These are phyloP conservation scores for Aspidoscelis tigris DNA, from an alignment of 2,113 vertebrate species.

Conservation along the genomic window DNA sequence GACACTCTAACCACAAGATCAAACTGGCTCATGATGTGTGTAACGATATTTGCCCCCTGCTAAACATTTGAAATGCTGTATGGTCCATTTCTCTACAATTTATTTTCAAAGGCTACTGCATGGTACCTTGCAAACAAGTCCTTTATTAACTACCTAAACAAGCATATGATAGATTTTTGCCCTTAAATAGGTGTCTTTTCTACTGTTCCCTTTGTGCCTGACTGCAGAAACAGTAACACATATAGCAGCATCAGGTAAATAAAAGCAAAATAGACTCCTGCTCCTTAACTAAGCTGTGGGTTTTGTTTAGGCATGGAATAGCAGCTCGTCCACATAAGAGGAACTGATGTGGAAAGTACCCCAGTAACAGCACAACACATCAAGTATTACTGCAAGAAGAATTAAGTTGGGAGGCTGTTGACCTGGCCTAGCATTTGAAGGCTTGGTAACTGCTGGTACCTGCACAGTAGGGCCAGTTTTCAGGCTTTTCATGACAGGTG, in stretches of 20 bases:
- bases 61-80: neutral
- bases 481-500: too few species aligned
- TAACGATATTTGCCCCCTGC: neutral
- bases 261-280: constrained; percentile 50
- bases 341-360: neutral
- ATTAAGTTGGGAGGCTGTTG: too few species aligned
- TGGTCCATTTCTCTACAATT: too few species aligned
- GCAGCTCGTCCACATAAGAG: neutral
- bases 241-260: constrained; percentile 55
- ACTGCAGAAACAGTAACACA: constrained; percentile 50
- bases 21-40: too few species aligned
- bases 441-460: too few species aligned
- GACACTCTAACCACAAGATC: too few species aligned
- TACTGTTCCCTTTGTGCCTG: constrained; percentile 17
- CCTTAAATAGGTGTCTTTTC: neutral
- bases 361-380: neutral
- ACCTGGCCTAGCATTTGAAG: too few species aligned
- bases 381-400: neutral
- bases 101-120: too few species aligned
- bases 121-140: neutral
- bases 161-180: neutral
- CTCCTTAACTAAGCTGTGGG: constrained; percentile 39
- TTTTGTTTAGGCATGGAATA: neutral
- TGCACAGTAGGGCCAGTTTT: too few species aligned
- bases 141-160: neutral